phyloP scores from a whole-genome alignment of 2,888 invertebrate species.

The Macaria notata region DNA sequence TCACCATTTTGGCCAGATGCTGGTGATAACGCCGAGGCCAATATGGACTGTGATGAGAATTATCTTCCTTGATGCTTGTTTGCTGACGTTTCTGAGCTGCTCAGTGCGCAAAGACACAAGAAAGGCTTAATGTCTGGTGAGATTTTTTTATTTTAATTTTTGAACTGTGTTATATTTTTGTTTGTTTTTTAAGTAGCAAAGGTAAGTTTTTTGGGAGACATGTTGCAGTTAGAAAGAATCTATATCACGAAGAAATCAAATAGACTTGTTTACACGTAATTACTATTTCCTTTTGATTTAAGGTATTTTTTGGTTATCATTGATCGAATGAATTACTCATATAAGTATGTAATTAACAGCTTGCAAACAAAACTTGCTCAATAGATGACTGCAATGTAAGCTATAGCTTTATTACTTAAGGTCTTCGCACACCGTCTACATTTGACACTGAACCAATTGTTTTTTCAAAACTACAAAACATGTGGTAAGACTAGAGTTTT shows the following conservation, averaged over 20 bases:
- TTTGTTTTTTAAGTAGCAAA: not conserved
- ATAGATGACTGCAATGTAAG: constrained; percentile 4
- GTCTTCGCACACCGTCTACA: not conserved
- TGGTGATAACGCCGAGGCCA: not conserved
- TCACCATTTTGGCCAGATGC: not conserved
- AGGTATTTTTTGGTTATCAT: not conserved
- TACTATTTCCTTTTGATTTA: not conserved
- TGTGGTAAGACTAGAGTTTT: too few relatives aligned
- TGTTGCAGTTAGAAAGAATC: too few relatives aligned
- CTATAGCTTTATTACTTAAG: not conserved
- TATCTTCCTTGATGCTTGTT: too few relatives aligned
- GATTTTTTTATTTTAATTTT: not conserved
- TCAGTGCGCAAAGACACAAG: not conserved
- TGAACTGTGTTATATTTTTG: not conserved
- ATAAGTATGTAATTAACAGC: not conserved
- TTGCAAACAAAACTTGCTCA: constrained; percentile 11
- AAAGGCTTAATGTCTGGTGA: not conserved
- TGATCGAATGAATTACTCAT: constrained; percentile 2
- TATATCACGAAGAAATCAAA: too few relatives aligned
- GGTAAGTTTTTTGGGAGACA: too few relatives aligned
- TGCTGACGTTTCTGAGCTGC: not conserved
- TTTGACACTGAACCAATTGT: too few relatives aligned
- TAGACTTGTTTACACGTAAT: too few relatives aligned
- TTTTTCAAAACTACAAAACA: too few relatives aligned
- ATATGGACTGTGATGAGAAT: not conserved